These are phyloP conservation scores for Elanoides forficatus DNA, from an alignment of 2,113 vertebrate species.

Conservation along the genomic window DNA sequence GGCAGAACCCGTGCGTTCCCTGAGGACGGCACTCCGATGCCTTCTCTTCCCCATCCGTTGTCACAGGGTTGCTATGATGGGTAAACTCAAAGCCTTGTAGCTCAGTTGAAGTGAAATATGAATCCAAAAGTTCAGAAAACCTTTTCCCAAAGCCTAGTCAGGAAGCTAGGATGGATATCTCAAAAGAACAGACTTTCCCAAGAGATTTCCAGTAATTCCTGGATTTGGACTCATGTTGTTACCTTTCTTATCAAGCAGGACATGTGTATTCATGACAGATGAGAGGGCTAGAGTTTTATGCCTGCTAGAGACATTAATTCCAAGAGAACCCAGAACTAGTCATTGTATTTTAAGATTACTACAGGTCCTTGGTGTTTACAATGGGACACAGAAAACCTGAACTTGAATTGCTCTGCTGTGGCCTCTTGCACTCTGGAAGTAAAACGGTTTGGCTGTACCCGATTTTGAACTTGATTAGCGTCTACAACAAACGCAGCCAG, in stretches of 20 bases:
- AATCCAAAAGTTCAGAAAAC: background rate
- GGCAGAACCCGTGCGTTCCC: background rate
- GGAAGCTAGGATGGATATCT: constrained; percentile 39
- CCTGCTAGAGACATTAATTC: constrained; percentile 15
- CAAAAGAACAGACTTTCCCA: constrained; percentile 24
- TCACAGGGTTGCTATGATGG: background rate
- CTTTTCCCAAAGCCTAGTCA: background rate
- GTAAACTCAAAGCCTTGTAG: constrained; percentile 6
- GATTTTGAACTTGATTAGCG: background rate
- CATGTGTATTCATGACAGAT: background rate
- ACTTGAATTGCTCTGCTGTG: background rate
- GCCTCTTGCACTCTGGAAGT: background rate
- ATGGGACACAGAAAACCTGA: background rate
- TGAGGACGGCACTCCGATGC: background rate
- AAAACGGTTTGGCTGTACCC: background rate
- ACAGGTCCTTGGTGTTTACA: background rate
- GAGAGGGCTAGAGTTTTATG: background rate
- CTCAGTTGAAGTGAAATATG: background rate
- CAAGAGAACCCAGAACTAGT: background rate
- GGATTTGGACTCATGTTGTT: background rate
- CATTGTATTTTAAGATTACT: background rate
- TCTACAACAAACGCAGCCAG: background rate
- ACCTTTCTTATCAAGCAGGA: constrained; percentile 35
- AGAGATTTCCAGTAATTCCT: constrained; percentile 36
- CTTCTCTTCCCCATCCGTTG: background rate